phyloP scores from a whole-genome alignment of 2,888 invertebrate species.

The Pelosia muscerda region DNA sequence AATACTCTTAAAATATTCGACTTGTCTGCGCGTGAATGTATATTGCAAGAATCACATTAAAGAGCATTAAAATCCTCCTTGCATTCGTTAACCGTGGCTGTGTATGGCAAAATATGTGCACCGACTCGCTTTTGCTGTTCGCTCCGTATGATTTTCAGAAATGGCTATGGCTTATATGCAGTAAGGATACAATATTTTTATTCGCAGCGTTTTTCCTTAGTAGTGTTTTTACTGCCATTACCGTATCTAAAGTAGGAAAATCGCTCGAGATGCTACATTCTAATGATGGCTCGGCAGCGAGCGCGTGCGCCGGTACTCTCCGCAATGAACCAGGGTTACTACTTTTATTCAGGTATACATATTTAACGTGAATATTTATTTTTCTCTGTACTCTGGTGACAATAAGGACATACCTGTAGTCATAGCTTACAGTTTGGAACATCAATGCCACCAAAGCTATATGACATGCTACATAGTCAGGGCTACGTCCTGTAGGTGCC shows the following conservation, averaged over 20 bases:
- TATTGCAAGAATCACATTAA: slow-evolving; percentile 82
- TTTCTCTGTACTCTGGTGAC: background rate
- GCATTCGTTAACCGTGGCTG: slow-evolving; percentile 80
- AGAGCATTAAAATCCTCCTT: slow-evolving; percentile 82
- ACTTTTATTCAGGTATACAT: slow-evolving; percentile 1
- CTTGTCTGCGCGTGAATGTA: slow-evolving; percentile 70
- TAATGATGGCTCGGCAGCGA: slow-evolving; percentile 78
- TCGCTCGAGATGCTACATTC: slow-evolving; percentile 84
- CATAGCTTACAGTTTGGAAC: background rate
- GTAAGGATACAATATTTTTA: slow-evolving; percentile 86
- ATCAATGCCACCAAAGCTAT: no score
- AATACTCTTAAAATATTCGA: slow-evolving; percentile 44
- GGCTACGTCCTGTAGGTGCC: no score
- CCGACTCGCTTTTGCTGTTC: slow-evolving; percentile 74
- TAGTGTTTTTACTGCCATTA: slow-evolving; percentile 82
- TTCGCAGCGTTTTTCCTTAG: slow-evolving; percentile 80
- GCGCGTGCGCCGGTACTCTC: slow-evolving; percentile 83
- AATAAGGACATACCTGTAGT: no score
- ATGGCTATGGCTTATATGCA: slow-evolving; percentile 81
- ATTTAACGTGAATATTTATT: background rate
- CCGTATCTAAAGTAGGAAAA: slow-evolving; percentile 86
- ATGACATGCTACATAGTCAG: no score
- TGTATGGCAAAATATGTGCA: slow-evolving; percentile 84
- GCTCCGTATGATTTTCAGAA: slow-evolving; percentile 87
- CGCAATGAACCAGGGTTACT: slow-evolving; percentile 62